Base-by-base conservation (phyloP, 2,888 invertebrate species). In the Limenitis camilla region DNA sequence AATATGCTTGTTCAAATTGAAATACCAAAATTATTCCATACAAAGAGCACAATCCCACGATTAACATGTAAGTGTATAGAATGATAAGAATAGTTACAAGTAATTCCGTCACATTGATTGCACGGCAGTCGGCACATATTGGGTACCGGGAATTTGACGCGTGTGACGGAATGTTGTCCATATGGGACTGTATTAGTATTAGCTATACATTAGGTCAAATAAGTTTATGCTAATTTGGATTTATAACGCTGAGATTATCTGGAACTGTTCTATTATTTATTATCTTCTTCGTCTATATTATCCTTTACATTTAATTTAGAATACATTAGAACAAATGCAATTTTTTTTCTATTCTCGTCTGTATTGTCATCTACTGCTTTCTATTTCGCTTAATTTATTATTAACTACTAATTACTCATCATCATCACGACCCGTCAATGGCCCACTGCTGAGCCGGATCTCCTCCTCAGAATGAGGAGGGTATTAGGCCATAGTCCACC, bases 51-150 rank as follows among this genome's bases (percentile, higher is more conserved):
- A 38, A 38, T 43, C 43, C 43, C 50, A 50, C 50, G 43, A 33
- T 43, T 50, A 32, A 50, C 39, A 44, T 50, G 42, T 31, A 50
- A 44, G 35, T 35, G 35, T 43, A 43, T 32, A 28, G 44, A 50
- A 50, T 44, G 32, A 50, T 50, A 50, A 50, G 28, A 50, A 50
- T 38, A 43, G 43, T 33, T 27, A 39, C 38, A 32, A 39, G 50
- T 39, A 28, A 50, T 31, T 44, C 33, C 49, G 52, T 42, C 49
- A 36, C 52, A 38, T 11, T 33, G 52, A 44, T 49, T 45, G 49
- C 41, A 45, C n/a, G n/a, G n/a, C n/a, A n/a, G n/a, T n/a, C 55
- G 52, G 39, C 52, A 55, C 39, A 52, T 52, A 49, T 52, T 39
- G 38, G 39, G 30, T 55, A 52, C 55, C 28, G 45, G 49, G 52